Evolutionary conservation across 2,888 invertebrate species (phyloP), one percentile per base, ranked within the genome.

Genomic region (Temnothorax ravouxi): DNA sequence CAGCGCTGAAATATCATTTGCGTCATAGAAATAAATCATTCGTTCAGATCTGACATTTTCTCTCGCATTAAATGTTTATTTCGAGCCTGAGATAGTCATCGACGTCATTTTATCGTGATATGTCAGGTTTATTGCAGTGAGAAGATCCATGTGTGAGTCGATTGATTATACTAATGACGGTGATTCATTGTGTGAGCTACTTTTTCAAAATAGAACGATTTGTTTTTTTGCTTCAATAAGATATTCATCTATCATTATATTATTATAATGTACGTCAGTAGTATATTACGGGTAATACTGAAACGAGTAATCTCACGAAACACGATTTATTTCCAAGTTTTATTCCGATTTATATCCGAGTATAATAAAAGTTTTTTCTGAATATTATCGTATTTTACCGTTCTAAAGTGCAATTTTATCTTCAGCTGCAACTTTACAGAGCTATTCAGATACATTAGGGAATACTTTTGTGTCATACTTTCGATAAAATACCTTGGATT

Each of bases 1-100:
- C 66, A 61, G 13, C 21, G n/a, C 11, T 59, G 59, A 76, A 67
- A 76, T 76, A 83, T 61, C 50, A 29, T 44, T 59, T 47, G 47
- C 85, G 77, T 85, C 84, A 88, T 64, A 50, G 66, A 75, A 69
- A 83, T 84, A 87, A 88, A 85, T 85, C 77, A 84, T 75, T 13
- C 52, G 9, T 9, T 8, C 6, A 59, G 56, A 15, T 15, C 15
- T 61, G 86, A 83, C 69, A 41, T 47, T 52, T 41, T 54, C 54
- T 44, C 38, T 66, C 25, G 81, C 71, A 83, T 62, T 69, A 76
- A 83, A 85, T 83, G 83, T 79, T 76, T 74, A 56, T 74, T 80
- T 67, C 29, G 21, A 44, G 3, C n/a, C 44, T 6, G 25, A 56
- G 59, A 59, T 54, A 64, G 15, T 67, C 47, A 61, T 34, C 69